Percentiles rank a stretch among this genome's conserved stretches.
phyloP scores from a whole-genome alignment of 2,113 vertebrate genomes.

The Recurvirostra avosetta region DNA sequence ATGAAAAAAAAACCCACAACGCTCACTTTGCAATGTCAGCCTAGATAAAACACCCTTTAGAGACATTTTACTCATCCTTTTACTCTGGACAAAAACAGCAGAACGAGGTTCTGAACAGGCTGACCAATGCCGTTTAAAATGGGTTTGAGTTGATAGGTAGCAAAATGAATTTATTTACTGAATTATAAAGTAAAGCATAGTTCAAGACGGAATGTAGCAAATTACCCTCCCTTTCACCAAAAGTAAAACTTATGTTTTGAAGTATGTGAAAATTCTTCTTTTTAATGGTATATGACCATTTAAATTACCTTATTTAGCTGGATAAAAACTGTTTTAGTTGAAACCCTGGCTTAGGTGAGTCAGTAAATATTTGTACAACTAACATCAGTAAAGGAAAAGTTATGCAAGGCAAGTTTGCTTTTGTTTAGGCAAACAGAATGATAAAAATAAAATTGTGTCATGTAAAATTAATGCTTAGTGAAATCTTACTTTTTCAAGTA shows the following conservation, averaged over 20 bases:
- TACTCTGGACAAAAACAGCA: neutral
- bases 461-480: neutral
- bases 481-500: constrained; percentile 4
- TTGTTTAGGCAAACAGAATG: constrained; percentile 55
- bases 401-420: constrained; percentile 45
- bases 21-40: neutral
- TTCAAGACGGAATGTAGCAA: neutral
- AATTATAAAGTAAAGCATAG: neutral
- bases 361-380: constrained; percentile 51
- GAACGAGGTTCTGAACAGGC: neutral
- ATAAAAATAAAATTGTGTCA: constrained; percentile 46
- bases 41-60: neutral
- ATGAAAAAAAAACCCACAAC: neutral
- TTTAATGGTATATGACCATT: neutral
- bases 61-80: neutral
- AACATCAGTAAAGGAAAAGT: constrained; percentile 46
- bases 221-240: neutral
- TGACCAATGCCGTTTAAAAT: neutral
- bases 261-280: neutral
- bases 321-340: neutral
- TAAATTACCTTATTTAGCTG: constrained; percentile 1
- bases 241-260: neutral
- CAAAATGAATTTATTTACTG: neutral
- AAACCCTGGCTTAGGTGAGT: constrained; percentile 2
- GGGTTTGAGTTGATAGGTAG: neutral